Conservation (phyloP, 2,113 vertebrate genomes). For the Lampris megalopsis region DNA sequence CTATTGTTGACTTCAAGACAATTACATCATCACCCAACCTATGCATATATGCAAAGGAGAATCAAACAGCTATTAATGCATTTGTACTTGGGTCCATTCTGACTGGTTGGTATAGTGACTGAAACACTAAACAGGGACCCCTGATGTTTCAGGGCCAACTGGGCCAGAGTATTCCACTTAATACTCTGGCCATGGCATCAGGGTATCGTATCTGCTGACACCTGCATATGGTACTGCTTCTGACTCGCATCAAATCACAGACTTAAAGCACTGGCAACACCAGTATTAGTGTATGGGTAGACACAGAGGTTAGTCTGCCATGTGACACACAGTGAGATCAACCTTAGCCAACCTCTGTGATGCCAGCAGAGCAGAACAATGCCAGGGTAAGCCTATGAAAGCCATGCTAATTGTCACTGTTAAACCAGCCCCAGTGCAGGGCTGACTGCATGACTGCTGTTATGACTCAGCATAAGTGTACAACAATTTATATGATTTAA, state of each 20-base stretch:
- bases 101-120: no score
- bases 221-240: no score
- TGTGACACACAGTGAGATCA: neutral
- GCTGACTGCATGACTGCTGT: constrained; percentile 32
- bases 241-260: no score
- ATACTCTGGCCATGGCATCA: neutral
- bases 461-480: neutral
- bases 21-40: no score
- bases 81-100: no score
- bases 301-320: no score
- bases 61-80: no score
- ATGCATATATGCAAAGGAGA: no score
- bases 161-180: neutral
- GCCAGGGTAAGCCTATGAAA: constrained; percentile 18
- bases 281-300: neutral
- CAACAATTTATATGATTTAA: constrained; percentile 32
- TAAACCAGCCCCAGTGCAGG: constrained; percentile 21
- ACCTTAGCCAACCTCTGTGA: constrained; percentile 22
- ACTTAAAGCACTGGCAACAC: neutral
- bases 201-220: neutral
- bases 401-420: constrained; percentile 36
- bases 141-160: neutral
- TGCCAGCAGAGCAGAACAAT: constrained; percentile 20
- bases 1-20: no score
- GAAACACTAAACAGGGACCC: no score